A percentile compares a stretch with the other conserved stretches of the same genome.
Conservation (phyloP, 2,888 invertebrate genomes). For the Rhyacophila evoluta region DNA sequence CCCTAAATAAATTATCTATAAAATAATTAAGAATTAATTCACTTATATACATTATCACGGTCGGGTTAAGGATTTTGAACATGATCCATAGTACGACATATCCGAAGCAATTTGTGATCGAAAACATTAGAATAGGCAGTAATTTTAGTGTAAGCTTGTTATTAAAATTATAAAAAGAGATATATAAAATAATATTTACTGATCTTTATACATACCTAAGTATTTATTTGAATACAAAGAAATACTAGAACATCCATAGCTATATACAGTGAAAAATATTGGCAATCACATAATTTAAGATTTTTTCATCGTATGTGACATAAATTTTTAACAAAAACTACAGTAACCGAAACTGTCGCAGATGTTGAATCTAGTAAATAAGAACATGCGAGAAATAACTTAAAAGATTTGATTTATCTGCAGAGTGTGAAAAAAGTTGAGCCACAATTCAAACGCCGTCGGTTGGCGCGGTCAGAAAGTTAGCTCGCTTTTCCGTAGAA, state of each 20-base stretch:
- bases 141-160: no score
- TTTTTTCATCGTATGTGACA: not conserved
- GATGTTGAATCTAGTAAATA: not conserved
- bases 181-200: no score
- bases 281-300: not conserved
- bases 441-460: constrained; percentile 27
- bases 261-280: not conserved
- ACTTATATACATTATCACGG: not conserved
- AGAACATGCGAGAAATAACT: not conserved
- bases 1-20: constrained; percentile 14
- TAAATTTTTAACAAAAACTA: not conserved
- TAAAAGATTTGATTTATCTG: not conserved
- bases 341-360: not conserved
- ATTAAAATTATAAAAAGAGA: no score
- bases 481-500: no score
- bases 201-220: no score
- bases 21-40: constrained; percentile 22
- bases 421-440: constrained; percentile 8
- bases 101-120: no score
- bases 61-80: not conserved
- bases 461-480: constrained; percentile 26
- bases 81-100: not conserved
- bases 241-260: no score
- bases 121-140: no score
- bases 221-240: no score